Evolutionary conservation across 2,113 vertebrate genomes (phyloP).

Genomic region (Tretioscincus oriximinensis): DNA sequence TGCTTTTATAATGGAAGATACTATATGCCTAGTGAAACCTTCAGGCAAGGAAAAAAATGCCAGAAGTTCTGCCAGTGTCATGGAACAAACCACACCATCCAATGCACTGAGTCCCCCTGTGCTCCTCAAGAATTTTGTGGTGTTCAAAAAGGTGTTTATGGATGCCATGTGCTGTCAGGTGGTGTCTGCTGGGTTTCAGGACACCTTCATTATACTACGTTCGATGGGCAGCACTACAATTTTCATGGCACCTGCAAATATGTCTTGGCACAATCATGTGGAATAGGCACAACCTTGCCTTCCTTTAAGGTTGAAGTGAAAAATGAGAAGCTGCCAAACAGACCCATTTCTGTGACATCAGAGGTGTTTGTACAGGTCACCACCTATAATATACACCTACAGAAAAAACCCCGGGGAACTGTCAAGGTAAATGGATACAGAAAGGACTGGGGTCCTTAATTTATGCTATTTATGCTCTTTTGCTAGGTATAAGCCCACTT

Average conservation of each 20-base stretch:
- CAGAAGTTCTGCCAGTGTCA: conserved; percentile 43
- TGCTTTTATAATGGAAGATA: conserved; percentile 70
- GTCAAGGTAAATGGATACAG: conserved; percentile 16
- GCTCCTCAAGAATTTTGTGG: conserved; percentile 54
- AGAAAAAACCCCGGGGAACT: neutral
- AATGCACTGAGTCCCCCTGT: conserved; percentile 54
- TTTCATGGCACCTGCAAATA: conserved; percentile 69
- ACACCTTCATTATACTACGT: conserved; percentile 67
- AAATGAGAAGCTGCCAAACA: conserved; percentile 48
- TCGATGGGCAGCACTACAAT: conserved; percentile 55
- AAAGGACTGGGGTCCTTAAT: neutral
- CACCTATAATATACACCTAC: conserved; percentile 52
- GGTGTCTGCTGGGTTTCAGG: conserved; percentile 67
- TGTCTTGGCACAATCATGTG: conserved; percentile 52
- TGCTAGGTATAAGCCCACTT: neutral
- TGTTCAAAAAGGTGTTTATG: conserved; percentile 47
- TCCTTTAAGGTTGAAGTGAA: conserved; percentile 65
- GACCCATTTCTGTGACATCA: conserved; percentile 43
- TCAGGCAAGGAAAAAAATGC: conserved; percentile 55
- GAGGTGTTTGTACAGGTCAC: conserved; percentile 66
- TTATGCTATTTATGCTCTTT: neutral
- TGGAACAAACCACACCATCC: conserved; percentile 32
- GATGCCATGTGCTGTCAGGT: conserved; percentile 54
- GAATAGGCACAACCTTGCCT: neutral
- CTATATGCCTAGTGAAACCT: conserved; percentile 39